These are phyloP conservation scores for Pheosia gnoma DNA, from an alignment of 2,888 invertebrate species.

Conservation along the genomic window DNA sequence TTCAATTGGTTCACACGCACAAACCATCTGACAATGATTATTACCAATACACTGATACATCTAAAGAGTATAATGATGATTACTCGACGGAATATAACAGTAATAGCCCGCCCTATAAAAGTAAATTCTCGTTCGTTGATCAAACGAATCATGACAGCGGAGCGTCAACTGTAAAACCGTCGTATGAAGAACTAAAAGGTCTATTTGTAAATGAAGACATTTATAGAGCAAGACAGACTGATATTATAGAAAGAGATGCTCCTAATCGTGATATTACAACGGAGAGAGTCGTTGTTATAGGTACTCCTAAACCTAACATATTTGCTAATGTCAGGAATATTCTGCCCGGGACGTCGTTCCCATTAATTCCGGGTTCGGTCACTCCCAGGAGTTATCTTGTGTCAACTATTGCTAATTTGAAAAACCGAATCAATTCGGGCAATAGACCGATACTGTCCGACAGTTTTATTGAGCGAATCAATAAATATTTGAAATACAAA, in stretches of 20 bases:
- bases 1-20: conserved; percentile 17
- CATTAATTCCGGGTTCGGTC: conserved; percentile 24
- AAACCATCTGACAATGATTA: conserved; percentile 40
- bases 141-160: conserved; percentile 28
- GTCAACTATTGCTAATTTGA: conserved; percentile 65
- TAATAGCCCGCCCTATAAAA: conserved; percentile 57
- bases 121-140: conserved; percentile 55
- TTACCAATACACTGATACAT: conserved; percentile 56
- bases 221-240: conserved; percentile 41
- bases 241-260: conserved; percentile 44
- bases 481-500: conserved; percentile 70
- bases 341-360: conserved; percentile 33
- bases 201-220: conserved; percentile 52
- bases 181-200: conserved; percentile 58
- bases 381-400: conserved; percentile 58
- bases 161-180: conserved; percentile 46
- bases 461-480: conserved; percentile 68
- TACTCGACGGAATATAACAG: conserved; percentile 60
- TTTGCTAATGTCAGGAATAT: conserved; percentile 59
- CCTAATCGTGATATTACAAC: conserved; percentile 52
- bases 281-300: conserved; percentile 59
- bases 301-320: conserved; percentile 50
- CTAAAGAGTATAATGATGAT: conserved; percentile 66
- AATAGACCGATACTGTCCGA: conserved; percentile 62
- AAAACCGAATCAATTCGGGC: conserved; percentile 53